phyloP scores from a whole-genome alignment of 2,797 vertebrate genomes.

The Lerista edwardsae region DNA sequence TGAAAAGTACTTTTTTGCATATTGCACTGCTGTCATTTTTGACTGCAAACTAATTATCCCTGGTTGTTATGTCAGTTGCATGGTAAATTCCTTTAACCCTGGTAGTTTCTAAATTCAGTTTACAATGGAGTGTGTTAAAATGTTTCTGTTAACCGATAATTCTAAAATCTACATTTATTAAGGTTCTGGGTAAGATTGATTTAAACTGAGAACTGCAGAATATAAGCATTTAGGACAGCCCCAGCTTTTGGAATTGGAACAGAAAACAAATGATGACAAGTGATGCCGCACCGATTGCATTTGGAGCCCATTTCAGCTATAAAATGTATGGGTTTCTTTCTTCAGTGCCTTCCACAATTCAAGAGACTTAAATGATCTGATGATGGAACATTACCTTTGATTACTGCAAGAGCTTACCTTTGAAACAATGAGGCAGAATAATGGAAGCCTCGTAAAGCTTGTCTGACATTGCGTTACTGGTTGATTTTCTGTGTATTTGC shows the following conservation, averaged over 20 bases:
- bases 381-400: neutral
- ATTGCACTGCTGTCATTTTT: slow-evolving; percentile 10
- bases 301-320: neutral
- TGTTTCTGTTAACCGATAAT: neutral
- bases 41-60: neutral
- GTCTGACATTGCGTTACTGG: neutral
- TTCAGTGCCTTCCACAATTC: neutral
- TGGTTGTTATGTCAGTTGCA: neutral
- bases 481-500: neutral
- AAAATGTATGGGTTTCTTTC: neutral
- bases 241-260: neutral
- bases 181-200: neutral
- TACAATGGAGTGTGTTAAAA: neutral
- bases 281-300: neutral
- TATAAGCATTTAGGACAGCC: neutral
- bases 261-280: neutral
- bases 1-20: slow-evolving; percentile 8
- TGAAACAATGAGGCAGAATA: neutral
- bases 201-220: neutral
- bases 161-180: neutral
- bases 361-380: neutral
- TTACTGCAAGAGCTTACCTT: neutral
- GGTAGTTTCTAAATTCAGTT: neutral
- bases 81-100: neutral
- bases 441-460: neutral